Conservation (phyloP, 2,113 vertebrate species). For the crab-eating macaque (Macaca fascicularis) region DNA sequence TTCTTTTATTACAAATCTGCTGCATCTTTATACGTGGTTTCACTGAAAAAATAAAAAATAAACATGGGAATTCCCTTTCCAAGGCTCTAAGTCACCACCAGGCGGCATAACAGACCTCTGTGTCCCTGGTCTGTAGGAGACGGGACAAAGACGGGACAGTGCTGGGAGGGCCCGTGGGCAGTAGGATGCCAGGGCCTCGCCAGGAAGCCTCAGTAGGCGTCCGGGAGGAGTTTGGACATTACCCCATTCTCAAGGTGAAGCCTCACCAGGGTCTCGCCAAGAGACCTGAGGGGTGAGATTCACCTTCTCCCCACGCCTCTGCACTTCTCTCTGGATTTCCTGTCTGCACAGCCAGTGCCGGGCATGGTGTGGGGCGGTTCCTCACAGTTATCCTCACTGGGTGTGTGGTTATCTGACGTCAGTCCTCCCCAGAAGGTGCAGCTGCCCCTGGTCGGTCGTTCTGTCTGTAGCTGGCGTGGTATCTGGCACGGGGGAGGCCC, state of each 20-base stretch:
- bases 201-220: background rate
- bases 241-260: accelerated
- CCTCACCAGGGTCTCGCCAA: background rate
- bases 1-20: background rate
- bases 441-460: no score
- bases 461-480: accelerated
- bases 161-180: accelerated
- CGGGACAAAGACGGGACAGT: accelerated
- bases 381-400: accelerated
- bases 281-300: background rate
- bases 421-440: accelerated
- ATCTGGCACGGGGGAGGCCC: accelerated
- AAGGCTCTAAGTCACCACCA: background rate
- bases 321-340: accelerated
- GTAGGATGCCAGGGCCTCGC: accelerated
- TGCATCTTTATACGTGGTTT: background rate
- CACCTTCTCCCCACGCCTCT: accelerated
- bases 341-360: accelerated
- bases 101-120: background rate
- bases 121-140: accelerated
- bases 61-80: background rate
- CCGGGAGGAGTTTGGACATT: accelerated
- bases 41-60: background rate
- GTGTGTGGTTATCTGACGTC: accelerated
- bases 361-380: accelerated